Evolutionary conservation across 2,888 invertebrate species (phyloP).

Genomic region (Drosophila neoperkinsi): DNA sequence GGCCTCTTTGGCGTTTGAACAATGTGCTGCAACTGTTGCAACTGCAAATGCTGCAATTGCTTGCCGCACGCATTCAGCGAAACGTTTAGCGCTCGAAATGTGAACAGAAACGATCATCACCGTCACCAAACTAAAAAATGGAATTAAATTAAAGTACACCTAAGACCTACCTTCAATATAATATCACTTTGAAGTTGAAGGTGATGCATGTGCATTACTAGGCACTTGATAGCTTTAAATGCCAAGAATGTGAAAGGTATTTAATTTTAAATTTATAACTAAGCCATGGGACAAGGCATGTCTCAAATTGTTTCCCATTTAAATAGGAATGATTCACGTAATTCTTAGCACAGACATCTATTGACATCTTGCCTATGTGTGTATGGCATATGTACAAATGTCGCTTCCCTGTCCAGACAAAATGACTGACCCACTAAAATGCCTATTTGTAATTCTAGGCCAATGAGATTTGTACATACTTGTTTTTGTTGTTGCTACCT

Average conservation of each 20-base stretch:
- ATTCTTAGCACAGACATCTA: background rate
- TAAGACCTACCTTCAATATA: background rate
- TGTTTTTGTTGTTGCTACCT: background rate
- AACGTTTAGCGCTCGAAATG: background rate
- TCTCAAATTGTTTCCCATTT: background rate
- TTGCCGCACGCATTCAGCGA: background rate
- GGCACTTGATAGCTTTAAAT: background rate
- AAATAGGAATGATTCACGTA: background rate
- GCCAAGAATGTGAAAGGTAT: background rate
- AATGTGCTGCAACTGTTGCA: slow-evolving; percentile 1
- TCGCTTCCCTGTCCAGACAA: background rate
- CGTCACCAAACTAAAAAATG: background rate
- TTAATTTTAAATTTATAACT: background rate
- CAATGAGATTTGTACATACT: background rate
- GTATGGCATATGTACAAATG: background rate
- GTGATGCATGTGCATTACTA: background rate
- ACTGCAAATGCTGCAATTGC: background rate
- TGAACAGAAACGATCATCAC: background rate
- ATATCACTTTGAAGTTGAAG: background rate
- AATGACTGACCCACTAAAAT: background rate
- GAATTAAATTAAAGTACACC: background rate
- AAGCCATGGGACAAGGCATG: background rate
- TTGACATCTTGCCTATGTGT: background rate
- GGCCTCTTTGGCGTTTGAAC: background rate
- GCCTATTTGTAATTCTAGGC: background rate